A percentile compares a stretch with the other conserved stretches of the same genome.
These are phyloP conservation scores for Eumaeus atala DNA, from an alignment of 1,140 invertebrate genomes.

Conservation along the genomic window DNA sequence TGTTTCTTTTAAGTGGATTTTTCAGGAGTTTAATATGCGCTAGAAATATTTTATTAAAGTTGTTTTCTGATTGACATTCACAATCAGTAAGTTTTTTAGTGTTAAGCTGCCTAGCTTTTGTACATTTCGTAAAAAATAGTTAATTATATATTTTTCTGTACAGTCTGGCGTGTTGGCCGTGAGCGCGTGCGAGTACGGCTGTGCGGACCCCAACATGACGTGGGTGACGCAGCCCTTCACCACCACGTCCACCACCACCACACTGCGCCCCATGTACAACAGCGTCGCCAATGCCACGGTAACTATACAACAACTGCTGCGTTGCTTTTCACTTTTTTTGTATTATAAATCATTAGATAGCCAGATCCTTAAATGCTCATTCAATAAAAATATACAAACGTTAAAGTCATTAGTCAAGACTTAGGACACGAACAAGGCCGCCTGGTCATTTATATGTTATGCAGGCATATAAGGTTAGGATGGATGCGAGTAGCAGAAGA, in stretches of 20 bases:
- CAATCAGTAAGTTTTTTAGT: not conserved
- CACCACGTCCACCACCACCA: slow-evolving; percentile 46
- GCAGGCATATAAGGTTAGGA: no score
- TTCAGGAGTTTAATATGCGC: not conserved
- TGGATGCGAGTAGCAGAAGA: no score
- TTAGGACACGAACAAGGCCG: no score
- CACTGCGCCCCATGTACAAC: slow-evolving; percentile 50
- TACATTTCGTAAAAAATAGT: not conserved
- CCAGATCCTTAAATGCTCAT: not conserved
- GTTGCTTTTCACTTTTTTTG: no score
- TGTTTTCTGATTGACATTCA: not conserved
- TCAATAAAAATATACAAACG: no score
- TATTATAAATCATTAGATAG: not conserved
- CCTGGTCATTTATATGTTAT: no score
- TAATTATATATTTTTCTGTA: not conserved
- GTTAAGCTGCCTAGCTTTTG: not conserved
- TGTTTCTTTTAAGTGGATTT: not conserved
- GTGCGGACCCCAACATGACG: slow-evolving; percentile 54
- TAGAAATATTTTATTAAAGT: not conserved
- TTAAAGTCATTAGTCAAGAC: no score
- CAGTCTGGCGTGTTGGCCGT: slow-evolving; percentile 57
- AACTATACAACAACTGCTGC: slow-evolving; percentile 21
- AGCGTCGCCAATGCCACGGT: slow-evolving; percentile 50
- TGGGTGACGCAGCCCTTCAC: slow-evolving; percentile 49
- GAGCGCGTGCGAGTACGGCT: slow-evolving; percentile 56